Percentiles rank a stretch among this genome's conserved stretches.
These are phyloP conservation scores for Myripristis murdjan DNA, from an alignment of 2,797 vertebrate species.

Conservation along the genomic window DNA sequence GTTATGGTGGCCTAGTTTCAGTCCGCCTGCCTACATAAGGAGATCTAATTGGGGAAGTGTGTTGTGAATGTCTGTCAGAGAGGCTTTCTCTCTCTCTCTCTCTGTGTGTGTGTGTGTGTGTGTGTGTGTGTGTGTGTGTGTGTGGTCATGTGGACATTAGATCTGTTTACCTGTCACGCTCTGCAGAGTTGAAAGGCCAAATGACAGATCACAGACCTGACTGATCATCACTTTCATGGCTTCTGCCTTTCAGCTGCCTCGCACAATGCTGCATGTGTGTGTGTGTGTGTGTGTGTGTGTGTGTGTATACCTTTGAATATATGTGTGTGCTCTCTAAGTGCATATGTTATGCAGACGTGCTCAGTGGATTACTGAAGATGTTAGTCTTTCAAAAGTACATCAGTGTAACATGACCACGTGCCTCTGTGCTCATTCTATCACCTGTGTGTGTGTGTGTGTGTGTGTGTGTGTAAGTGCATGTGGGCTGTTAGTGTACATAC, in stretches of 20 bases:
- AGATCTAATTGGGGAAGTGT: background rate
- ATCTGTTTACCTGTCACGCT: background rate
- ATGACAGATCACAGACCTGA: background rate
- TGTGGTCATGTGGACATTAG: background rate
- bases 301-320: too few species aligned
- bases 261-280: background rate
- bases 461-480: too few species aligned
- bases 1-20: conserved; percentile 11
- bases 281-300: conserved; percentile 43
- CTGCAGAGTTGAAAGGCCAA: background rate
- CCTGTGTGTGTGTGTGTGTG: too few species aligned
- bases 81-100: background rate
- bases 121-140: too few species aligned
- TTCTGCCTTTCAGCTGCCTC: conserved; percentile 8
- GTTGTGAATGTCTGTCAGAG: conserved; percentile 12
- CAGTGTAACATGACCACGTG: too few species aligned
- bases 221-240: background rate
- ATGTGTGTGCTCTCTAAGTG: conserved; percentile 15
- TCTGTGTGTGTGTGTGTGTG: too few species aligned
- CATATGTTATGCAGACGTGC: too few species aligned
- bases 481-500: too few species aligned
- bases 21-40: background rate
- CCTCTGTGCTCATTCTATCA: too few species aligned
- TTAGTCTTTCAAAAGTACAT: too few species aligned
- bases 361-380: too few species aligned